Conservation (phyloP, 2,888 invertebrate species). For the Erebia palarica region DNA sequence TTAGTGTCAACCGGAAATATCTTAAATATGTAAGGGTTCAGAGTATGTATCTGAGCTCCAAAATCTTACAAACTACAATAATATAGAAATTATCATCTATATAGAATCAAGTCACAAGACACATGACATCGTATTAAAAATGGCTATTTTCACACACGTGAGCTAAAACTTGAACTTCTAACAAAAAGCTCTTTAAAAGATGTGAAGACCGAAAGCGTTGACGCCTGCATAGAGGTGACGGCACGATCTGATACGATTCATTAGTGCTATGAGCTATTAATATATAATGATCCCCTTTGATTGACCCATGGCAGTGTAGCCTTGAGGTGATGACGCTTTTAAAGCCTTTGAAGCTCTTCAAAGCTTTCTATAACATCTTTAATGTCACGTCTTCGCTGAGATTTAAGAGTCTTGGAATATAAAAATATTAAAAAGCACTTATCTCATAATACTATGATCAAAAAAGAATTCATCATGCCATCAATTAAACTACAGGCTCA, state of each 20-base stretch:
- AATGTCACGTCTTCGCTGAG: background rate
- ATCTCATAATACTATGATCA: background rate
- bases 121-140: background rate
- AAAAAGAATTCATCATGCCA: background rate
- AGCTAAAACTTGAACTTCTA: slow-evolving; percentile 50
- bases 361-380: slow-evolving; percentile 47
- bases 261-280: slow-evolving; percentile 81
- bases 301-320: slow-evolving; percentile 71
- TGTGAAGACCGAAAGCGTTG: slow-evolving; percentile 65
- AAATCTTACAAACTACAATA: too few relatives aligned
- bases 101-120: background rate
- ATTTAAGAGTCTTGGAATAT: background rate
- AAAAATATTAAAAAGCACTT: background rate
- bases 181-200: slow-evolving; percentile 63
- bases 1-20: too few relatives aligned
- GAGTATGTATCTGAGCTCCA: too few relatives aligned
- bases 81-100: background rate
- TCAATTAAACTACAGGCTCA: background rate
- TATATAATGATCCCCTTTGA: slow-evolving; percentile 76
- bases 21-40: too few relatives aligned
- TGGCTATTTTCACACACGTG: slow-evolving; percentile 34
- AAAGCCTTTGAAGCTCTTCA: slow-evolving; percentile 30
- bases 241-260: slow-evolving; percentile 82
- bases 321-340: slow-evolving; percentile 48
- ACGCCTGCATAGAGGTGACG: slow-evolving; percentile 59